These are phyloP conservation scores for Cyphomyrmex costatus DNA, from an alignment of 1,140 invertebrate genomes.

Conservation along the genomic window DNA sequence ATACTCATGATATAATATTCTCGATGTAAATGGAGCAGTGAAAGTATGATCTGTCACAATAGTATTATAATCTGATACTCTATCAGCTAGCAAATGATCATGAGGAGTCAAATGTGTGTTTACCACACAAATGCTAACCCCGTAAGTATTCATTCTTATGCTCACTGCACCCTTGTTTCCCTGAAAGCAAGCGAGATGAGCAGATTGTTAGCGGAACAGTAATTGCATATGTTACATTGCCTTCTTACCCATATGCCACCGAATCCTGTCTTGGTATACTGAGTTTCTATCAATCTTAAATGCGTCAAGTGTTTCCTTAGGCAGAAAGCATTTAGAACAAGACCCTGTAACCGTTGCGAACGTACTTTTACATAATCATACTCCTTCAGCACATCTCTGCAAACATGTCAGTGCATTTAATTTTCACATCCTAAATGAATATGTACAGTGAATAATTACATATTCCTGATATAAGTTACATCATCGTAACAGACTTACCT, in stretches of 20 bases:
- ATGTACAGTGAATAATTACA: constrained; percentile 7
- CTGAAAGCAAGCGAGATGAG: constrained; percentile 85
- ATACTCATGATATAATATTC: constrained; percentile 97
- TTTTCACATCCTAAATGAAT: not conserved
- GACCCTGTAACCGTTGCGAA: constrained; percentile 92
- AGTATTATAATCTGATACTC: constrained; percentile 95
- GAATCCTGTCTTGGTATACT: constrained; percentile 95
- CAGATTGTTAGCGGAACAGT: not conserved
- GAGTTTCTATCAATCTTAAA: constrained; percentile 93
- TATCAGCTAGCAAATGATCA: constrained; percentile 92
- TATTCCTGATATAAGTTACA: not conserved
- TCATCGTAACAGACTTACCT: constrained; percentile 80
- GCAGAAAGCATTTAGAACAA: constrained; percentile 92
- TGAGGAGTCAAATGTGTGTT: constrained; percentile 96
- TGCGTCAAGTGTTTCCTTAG: constrained; percentile 92
- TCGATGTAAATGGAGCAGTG: constrained; percentile 90
- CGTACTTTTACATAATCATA: constrained; percentile 93
- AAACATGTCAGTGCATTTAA: constrained; percentile 68
- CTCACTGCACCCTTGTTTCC: constrained; percentile 98
- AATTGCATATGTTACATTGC: not conserved
- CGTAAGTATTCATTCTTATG: constrained; percentile 94
- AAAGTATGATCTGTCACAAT: constrained; percentile 92
- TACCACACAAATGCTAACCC: constrained; percentile 94
- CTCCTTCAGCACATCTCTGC: constrained; percentile 89
- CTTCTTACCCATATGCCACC: constrained; percentile 93